A percentile compares a stretch with the other conserved stretches of the same genome.
These are phyloP conservation scores for Eudemis profundana DNA, from an alignment of 2,888 invertebrate species.

Conservation along the genomic window DNA sequence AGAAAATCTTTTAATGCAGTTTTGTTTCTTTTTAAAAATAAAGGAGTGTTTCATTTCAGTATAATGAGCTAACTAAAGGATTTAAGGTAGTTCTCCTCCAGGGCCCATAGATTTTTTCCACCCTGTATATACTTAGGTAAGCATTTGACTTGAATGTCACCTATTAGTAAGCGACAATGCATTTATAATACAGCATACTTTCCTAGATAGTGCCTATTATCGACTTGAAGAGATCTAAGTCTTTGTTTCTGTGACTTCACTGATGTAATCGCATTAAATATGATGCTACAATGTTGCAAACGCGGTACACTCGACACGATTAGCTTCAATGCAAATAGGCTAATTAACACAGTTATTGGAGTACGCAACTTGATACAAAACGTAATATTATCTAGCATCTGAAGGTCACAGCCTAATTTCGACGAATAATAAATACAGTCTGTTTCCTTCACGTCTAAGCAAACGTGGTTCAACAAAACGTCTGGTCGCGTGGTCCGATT, in stretches of 20 bases:
- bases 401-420: conserved; percentile 45
- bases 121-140: no score
- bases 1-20: no score
- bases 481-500: conserved; percentile 52
- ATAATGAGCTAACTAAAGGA: no score
- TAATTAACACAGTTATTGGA: conserved; percentile 54
- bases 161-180: no score
- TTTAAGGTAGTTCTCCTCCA: no score
- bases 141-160: no score
- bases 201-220: no score
- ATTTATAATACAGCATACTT: no score
- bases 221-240: no score
- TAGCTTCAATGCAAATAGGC: conserved; percentile 50
- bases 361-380: conserved; percentile 42
- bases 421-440: conserved; percentile 48
- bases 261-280: conserved; percentile 24
- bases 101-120: no score
- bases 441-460: conserved; percentile 48
- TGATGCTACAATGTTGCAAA: conserved; percentile 34
- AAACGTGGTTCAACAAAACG: conserved; percentile 44
- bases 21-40: no score
- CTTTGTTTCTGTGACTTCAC: conserved; percentile 13
- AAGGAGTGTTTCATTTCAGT: no score
- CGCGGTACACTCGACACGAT: conserved; percentile 47
- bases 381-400: conserved; percentile 43